Evolutionary conservation across 2,888 invertebrate species (phyloP).

Genomic region (Lordiphosa fenestrarum): DNA sequence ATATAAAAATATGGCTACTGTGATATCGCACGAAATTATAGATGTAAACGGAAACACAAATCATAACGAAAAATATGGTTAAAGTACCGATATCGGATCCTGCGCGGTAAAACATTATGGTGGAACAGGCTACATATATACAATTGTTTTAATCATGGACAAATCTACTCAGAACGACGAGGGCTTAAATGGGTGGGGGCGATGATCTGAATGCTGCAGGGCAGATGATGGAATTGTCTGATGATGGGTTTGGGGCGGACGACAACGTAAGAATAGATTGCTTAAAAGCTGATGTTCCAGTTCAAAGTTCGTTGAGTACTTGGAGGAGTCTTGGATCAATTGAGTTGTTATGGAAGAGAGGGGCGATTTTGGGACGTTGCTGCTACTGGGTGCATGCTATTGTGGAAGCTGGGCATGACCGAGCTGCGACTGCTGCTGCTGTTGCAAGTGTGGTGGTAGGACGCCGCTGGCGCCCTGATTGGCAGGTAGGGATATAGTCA

Average conservation of each 20-base stretch:
- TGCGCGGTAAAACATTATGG: constrained; percentile 25
- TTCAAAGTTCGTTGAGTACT: constrained; percentile 56
- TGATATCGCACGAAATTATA: constrained; percentile 47
- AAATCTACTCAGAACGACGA: constrained; percentile 14
- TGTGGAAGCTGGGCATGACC: constrained; percentile 75
- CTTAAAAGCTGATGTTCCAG: constrained; percentile 72
- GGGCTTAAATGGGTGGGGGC: constrained; percentile 24
- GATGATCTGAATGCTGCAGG: constrained; percentile 47
- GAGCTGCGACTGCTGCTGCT: constrained; percentile 58
- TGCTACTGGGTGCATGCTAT: constrained; percentile 69
- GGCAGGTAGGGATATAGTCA: constrained; percentile 50
- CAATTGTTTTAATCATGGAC: constrained; percentile 6
- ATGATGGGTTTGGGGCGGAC: constrained; percentile 53
- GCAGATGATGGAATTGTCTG: constrained; percentile 34
- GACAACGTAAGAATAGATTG: constrained; percentile 70
- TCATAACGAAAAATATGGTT: constrained; percentile 36
- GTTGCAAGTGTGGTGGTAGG: constrained; percentile 77
- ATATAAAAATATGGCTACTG: constrained; percentile 58
- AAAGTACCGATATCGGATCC: constrained; percentile 27
- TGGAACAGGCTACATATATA: constrained; percentile 16
- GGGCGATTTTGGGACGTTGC: constrained; percentile 35
- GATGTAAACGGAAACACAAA: constrained; percentile 33
- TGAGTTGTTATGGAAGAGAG: constrained; percentile 58
- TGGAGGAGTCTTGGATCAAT: constrained; percentile 50
- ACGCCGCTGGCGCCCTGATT: constrained; percentile 58